Evolutionary conservation across 1,140 invertebrate genomes (phyloP).

Genomic region (Saccostrea glomerata): DNA sequence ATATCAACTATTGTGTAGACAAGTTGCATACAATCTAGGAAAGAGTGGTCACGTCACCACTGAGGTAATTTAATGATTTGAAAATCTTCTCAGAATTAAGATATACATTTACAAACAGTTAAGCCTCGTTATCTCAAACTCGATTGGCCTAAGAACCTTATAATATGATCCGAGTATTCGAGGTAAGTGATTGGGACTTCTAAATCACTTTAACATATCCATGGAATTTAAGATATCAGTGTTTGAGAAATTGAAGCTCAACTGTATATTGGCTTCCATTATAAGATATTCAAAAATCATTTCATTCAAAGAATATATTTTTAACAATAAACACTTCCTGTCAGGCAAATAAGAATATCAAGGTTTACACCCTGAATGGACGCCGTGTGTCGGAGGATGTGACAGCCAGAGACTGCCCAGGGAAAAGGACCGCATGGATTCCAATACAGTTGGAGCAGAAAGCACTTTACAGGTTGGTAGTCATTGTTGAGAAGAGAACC

Average conservation of each 20-base stretch:
- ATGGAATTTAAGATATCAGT: no score
- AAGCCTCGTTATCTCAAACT: not conserved
- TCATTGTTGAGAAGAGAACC: no score
- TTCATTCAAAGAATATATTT: no score
- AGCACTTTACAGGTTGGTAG: slow-evolving; percentile 30
- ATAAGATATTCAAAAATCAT: no score
- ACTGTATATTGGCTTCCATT: no score
- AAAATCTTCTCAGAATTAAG: not conserved
- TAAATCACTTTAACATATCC: no score
- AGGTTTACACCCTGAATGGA: not conserved
- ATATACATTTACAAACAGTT: not conserved
- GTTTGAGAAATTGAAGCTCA: no score
- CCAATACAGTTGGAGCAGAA: slow-evolving; percentile 41
- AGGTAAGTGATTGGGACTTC: not conserved
- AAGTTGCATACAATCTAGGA: slow-evolving; percentile 23
- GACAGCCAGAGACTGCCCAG: not conserved
- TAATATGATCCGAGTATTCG: not conserved
- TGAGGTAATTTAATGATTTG: not conserved
- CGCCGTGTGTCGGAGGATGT: slow-evolving; percentile 21
- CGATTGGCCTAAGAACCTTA: no score
- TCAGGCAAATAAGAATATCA: slow-evolving; percentile 14
- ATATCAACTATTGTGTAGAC: slow-evolving; percentile 22
- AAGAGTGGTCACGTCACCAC: slow-evolving; percentile 10
- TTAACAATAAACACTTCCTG: not conserved
- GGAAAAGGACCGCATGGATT: slow-evolving; percentile 1